These are phyloP conservation scores for Blastobasis lacticolella DNA, from an alignment of 2,888 invertebrate species.

Conservation along the genomic window DNA sequence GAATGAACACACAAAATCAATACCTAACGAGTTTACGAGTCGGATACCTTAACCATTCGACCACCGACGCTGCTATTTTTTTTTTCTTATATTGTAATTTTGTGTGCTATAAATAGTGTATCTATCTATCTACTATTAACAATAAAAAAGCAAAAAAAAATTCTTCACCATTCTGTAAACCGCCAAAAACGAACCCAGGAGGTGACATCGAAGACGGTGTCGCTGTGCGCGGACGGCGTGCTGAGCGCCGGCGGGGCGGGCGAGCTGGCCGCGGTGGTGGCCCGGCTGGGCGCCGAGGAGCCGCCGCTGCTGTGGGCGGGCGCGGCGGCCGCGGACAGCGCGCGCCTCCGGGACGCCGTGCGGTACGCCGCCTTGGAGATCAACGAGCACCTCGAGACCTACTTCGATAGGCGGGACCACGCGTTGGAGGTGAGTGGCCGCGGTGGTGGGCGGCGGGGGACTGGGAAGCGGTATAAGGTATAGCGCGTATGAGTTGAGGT, in stretches of 20 bases:
- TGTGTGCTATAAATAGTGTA: no score
- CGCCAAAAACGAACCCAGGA: conserved; percentile 71
- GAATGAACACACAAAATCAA: no score
- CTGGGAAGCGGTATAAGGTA: no score
- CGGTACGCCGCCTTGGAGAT: conserved; percentile 93
- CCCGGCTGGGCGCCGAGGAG: conserved; percentile 78
- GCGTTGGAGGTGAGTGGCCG: conserved; percentile 84
- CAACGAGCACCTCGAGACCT: conserved; percentile 96
- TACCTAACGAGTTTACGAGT: no score
- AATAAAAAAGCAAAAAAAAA: no score
- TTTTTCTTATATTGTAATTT: no score
- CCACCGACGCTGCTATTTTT: no score
- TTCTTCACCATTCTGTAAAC: neutral
- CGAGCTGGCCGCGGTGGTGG: conserved; percentile 71
- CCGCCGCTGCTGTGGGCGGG: conserved; percentile 93
- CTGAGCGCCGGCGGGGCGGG: conserved; percentile 24
- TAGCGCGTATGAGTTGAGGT: no score
- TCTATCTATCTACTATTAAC: no score
- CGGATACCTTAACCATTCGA: no score
- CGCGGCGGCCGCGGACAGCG: conserved; percentile 79
- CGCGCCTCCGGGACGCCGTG: conserved; percentile 85
- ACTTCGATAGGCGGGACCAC: conserved; percentile 92
- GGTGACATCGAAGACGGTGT: conserved; percentile 81
- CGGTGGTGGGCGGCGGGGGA: no score
- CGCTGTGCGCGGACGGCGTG: conserved; percentile 44